phyloP scores from a whole-genome alignment of 2,888 invertebrate species.

The Drosophila diplacantha region DNA sequence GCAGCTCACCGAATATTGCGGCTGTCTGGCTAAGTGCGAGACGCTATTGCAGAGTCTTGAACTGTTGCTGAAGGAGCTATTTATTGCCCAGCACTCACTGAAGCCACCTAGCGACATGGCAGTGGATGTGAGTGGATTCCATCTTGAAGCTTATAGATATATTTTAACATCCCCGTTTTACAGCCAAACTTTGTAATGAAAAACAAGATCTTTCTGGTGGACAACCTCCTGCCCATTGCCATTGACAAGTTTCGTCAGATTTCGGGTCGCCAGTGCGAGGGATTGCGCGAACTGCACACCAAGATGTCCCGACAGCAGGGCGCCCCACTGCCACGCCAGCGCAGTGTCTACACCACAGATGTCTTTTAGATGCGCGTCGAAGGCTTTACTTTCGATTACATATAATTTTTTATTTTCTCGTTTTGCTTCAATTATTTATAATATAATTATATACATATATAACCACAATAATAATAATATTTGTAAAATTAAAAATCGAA shows the following conservation, averaged over 20 bases:
- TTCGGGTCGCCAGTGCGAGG: constrained; percentile 69
- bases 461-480: constrained; percentile 74
- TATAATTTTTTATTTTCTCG: constrained; percentile 73
- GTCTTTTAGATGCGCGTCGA: constrained; percentile 63
- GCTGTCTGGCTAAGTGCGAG: constrained; percentile 76
- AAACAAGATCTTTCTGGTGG: constrained; percentile 75
- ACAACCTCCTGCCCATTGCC: constrained; percentile 75
- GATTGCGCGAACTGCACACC: constrained; percentile 67
- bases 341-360: constrained; percentile 78
- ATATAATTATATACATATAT: constrained; percentile 77
- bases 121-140: constrained; percentile 70
- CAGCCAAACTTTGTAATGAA: constrained; percentile 77
- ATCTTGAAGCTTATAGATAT: no score
- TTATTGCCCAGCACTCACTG: constrained; percentile 75
- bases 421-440: constrained; percentile 74
- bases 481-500: constrained; percentile 73
- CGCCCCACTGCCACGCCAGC: constrained; percentile 76
- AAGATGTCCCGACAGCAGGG: constrained; percentile 65
- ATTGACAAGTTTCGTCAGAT: constrained; percentile 75
- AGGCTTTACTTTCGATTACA: constrained; percentile 65
- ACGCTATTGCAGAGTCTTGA: constrained; percentile 73
- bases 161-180: constrained; percentile 26
- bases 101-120: constrained; percentile 73
- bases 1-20: constrained; percentile 76
- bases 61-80: constrained; percentile 72